A percentile compares a stretch with the other conserved stretches of the same genome.
Conservation (phyloP, 2,113 vertebrate genomes). For the Thalassarche chlororhynchos region DNA sequence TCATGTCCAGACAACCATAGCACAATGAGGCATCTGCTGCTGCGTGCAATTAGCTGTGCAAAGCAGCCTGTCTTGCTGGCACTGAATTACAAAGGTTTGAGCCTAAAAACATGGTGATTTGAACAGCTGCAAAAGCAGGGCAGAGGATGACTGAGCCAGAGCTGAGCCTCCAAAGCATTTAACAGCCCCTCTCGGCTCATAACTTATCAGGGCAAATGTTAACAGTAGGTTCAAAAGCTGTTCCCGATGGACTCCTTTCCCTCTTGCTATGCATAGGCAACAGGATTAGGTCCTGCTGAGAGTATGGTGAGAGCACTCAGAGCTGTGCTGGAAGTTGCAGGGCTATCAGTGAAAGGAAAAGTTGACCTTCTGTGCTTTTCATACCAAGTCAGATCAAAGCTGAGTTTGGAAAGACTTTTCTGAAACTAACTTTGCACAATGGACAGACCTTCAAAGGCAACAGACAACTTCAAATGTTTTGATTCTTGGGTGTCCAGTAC, state of each 20-base stretch:
- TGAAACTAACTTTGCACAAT: not conserved
- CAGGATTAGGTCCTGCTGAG: not conserved
- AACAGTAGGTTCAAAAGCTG: not conserved
- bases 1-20: slow-evolving; percentile 45
- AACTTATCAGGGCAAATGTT: not conserved
- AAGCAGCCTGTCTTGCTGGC: not conserved
- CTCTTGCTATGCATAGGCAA: not conserved
- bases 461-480: not conserved
- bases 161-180: not conserved
- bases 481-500: not conserved
- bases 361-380: not conserved
- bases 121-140: not conserved
- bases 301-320: not conserved
- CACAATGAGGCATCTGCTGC: slow-evolving; percentile 23
- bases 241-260: not conserved
- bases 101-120: not conserved
- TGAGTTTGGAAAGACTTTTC: not conserved
- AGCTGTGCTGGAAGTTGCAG: not conserved
- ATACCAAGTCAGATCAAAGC: not conserved
- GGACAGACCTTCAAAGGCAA: not conserved
- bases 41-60: slow-evolving; percentile 13
- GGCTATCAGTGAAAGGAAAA: not conserved
- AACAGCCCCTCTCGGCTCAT: not conserved
- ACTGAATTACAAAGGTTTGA: not conserved
- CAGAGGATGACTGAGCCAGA: not conserved